Evolutionary conservation across 2,113 vertebrate species (phyloP).

Genomic region (Myotis davidii): DNA sequence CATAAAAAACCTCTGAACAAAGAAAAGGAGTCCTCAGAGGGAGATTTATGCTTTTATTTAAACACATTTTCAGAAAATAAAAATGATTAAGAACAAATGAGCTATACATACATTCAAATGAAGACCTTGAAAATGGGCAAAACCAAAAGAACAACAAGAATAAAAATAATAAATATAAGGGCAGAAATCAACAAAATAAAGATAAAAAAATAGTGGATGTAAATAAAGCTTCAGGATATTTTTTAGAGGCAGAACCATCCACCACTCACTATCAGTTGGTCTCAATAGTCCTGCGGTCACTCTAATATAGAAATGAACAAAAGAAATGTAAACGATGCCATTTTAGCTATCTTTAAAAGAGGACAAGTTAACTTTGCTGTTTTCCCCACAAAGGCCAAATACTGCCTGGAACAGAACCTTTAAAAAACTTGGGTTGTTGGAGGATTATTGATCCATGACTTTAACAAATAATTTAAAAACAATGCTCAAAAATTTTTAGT

Average conservation of each 20-base stretch:
- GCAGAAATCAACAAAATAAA: slow-evolving; percentile 27
- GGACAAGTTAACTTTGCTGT: background rate
- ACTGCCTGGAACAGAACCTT: background rate
- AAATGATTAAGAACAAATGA: slow-evolving; percentile 6
- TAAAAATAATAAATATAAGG: background rate
- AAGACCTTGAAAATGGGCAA: background rate
- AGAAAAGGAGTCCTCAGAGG: background rate
- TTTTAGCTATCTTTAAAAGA: background rate
- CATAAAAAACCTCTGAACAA: slow-evolving; percentile 1
- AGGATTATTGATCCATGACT: background rate
- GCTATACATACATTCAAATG: background rate
- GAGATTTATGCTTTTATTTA: slow-evolving; percentile 21
- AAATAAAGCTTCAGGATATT: background rate
- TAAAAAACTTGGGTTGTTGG: background rate
- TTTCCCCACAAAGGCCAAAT: background rate
- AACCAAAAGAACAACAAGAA: background rate
- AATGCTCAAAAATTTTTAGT: background rate
- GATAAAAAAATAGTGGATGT: background rate
- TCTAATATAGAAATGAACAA: background rate
- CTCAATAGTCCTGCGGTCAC: background rate
- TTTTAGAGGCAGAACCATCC: background rate
- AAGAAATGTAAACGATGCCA: background rate
- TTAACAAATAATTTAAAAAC: background rate
- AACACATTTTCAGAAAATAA: slow-evolving; percentile 8
- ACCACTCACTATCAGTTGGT: background rate